Percentiles rank a stretch among this genome's conserved stretches.
phyloP scores from a whole-genome alignment of 1,140 invertebrate genomes.

The Camponotus pennsylvanicus region DNA sequence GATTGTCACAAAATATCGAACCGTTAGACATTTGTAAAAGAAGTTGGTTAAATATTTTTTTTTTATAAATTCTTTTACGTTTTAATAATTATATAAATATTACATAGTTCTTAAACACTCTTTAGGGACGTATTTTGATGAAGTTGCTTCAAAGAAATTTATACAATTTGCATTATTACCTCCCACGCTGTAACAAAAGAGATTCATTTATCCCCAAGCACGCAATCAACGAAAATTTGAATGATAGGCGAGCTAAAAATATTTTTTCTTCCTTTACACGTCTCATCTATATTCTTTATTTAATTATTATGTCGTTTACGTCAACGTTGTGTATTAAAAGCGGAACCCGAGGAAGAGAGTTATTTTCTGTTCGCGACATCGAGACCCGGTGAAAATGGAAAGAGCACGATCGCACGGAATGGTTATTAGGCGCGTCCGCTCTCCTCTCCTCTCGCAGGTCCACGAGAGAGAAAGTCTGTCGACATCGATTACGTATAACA shows the following conservation, averaged over 20 bases:
- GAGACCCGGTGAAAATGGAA: conserved; percentile 45
- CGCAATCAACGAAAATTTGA: conserved; percentile 40
- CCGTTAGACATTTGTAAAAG: not conserved
- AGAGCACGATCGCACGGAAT: conserved; percentile 20
- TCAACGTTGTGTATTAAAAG: conserved; percentile 13
- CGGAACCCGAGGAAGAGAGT: conserved; percentile 15
- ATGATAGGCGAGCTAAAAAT: conserved; percentile 23
- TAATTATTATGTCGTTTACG: conserved; percentile 27
- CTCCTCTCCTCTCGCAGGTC: conserved; percentile 40
- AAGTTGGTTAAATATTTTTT: not conserved
- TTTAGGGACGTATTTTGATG: not conserved
- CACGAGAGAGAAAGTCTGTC: conserved; percentile 76
- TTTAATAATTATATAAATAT: not conserved
- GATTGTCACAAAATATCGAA: not conserved
- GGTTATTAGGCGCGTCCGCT: conserved; percentile 23
- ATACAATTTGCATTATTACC: conserved; percentile 10
- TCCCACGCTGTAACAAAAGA: not conserved
- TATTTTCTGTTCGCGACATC: conserved; percentile 12
- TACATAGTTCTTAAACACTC: not conserved
- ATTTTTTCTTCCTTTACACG: not conserved
- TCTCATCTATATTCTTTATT: not conserved
- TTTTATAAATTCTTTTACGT: not conserved
- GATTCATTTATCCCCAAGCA: not conserved
- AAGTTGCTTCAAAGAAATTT: not conserved
- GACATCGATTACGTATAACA: conserved; percentile 79